Percentiles rank a stretch among this genome's conserved stretches.
Evolutionary conservation across 2,888 invertebrate species (phyloP).

Genomic region (Adineta ricciae): DNA sequence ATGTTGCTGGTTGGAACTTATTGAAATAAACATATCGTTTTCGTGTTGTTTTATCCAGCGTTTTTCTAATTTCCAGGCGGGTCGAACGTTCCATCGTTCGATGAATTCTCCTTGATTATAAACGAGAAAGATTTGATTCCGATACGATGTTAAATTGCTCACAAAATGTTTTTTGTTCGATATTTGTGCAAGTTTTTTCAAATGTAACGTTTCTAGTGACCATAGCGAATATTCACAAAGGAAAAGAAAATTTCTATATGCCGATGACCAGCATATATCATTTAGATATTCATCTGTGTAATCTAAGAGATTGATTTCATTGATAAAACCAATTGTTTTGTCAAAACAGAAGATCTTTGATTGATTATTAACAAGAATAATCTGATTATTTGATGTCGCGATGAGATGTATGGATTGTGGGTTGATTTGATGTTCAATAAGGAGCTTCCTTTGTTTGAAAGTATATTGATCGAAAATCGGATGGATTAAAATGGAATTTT

Average conservation of each 20-base stretch:
- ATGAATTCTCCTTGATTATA: not conserved
- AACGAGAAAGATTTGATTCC: not conserved
- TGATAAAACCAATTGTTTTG: not conserved
- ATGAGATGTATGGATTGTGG: not conserved
- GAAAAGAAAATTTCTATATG: not conserved
- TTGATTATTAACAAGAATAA: not conserved
- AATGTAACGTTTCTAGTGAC: not conserved
- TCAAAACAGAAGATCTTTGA: not conserved
- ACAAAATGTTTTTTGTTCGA: not conserved
- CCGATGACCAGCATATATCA: not conserved
- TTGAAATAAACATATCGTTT: not conserved
- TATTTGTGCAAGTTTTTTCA: not conserved
- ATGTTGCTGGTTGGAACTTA: not conserved
- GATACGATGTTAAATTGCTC: not conserved
- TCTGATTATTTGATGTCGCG: not conserved
- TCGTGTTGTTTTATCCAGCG: not conserved
- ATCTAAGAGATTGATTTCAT: not conserved
- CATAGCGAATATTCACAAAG: not conserved
- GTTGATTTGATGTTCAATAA: not conserved
- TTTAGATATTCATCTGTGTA: not conserved
- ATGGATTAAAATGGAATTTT: not conserved
- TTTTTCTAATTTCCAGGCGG: not conserved
- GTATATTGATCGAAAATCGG: not conserved
- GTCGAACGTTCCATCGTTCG: not conserved
- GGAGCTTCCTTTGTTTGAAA: not conserved